Base-by-base conservation (phyloP, 2,113 vertebrate genomes). In the Ginglymostoma cirratum region DNA sequence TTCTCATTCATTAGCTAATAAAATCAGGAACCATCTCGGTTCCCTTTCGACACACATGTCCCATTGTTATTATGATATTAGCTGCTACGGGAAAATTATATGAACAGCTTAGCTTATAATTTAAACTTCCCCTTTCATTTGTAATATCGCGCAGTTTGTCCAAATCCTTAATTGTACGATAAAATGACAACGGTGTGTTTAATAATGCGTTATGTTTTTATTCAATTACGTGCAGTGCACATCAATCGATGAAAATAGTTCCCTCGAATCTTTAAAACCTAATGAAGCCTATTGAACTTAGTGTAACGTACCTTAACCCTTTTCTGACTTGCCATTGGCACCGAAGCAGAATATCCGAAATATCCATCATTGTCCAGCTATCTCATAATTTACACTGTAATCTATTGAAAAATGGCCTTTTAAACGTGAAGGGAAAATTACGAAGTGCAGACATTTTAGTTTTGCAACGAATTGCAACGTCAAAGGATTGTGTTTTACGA, bases 121-220 rank as follows among this genome's bases (percentile, higher is more conserved):
- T 30, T 48, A 95, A 42, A 95, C 0, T 48, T 95, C 69, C 69
- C 27, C 42, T 95, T 72, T 19, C 7, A 95, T 76, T 76, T 72
- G 14, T 72, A 8, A 70, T 34, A 52, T 23, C 72, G 69, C 48
- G 14, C 8, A 34, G 1, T 72, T 0, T 52, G 7, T 52, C 38
- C 67, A 27, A 94, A 21, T 70, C n/a, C 67, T 70, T 95, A 72
- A 76, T 52, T 95, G n/a, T 70, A 34, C 42, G 76, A 95, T 95
- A 24, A 45, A 52, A 72, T 70, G 69, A 76, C 67, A 52, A 27
- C 45, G 15, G 27, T 27, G 42, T 52, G 67, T 72, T 95, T 72
- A 93, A 93, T 93, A 92, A 93, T 66, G 61, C 38, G n/a, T 93
- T 24, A 92, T 92, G 61, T 66, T 92, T 76, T 66, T 95, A 24